Percentiles rank a stretch among this genome's conserved stretches.
phyloP scores from a whole-genome alignment of 2,113 vertebrate genomes.

The Chunga burmeisteri region DNA sequence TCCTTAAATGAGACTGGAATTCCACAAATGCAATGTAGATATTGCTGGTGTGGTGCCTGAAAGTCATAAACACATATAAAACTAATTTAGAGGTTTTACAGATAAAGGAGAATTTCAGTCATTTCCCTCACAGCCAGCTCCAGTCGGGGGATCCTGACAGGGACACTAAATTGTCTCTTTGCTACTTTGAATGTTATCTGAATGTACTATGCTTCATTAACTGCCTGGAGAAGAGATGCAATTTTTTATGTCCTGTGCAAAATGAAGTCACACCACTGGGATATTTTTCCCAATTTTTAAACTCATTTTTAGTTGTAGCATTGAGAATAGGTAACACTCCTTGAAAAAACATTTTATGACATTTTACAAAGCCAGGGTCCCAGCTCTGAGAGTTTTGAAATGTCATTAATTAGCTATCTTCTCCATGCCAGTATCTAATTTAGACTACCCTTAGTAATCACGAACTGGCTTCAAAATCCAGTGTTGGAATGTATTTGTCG shows the following conservation, averaged over 20 bases:
- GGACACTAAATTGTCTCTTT: neutral
- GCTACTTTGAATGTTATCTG: neutral
- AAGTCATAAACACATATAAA: neutral
- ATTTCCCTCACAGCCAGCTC: neutral
- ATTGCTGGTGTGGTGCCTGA: neutral
- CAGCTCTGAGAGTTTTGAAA: neutral
- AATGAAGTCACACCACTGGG: neutral
- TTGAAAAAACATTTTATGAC: neutral
- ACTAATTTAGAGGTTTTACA: neutral
- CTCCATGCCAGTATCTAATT: neutral
- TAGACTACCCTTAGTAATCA: neutral
- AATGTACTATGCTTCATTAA: neutral
- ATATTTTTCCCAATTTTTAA: neutral
- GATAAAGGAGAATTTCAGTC: neutral
- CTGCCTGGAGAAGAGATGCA: neutral
- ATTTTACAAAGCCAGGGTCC: neutral
- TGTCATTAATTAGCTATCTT: neutral
- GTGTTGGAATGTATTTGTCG: neutral
- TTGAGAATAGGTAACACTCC: neutral
- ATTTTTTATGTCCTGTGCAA: neutral
- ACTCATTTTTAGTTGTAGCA: neutral
- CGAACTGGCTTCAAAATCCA: neutral
- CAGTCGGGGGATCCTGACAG: neutral
- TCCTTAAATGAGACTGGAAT: neutral
- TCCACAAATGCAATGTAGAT: neutral